Evolutionary conservation across 2,113 vertebrate genomes (phyloP), one percentile per base, ranked within the genome.

Genomic region (Aviceda subcristata): DNA sequence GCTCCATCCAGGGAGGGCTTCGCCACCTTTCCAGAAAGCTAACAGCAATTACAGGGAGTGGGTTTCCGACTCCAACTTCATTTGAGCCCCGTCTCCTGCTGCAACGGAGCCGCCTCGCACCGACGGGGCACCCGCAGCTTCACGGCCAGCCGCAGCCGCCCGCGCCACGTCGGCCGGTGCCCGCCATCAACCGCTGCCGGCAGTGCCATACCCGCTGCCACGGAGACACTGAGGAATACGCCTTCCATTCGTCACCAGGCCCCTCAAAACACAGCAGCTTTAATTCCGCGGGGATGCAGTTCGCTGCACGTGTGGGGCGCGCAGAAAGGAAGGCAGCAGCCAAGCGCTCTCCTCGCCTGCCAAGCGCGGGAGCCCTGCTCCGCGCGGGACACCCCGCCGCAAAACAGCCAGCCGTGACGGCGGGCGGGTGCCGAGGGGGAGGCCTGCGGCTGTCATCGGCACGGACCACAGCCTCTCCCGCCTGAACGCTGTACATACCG

Each of bases 301-400:
- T 20, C 2, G 5, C 60, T 20, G 68, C 22, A 1, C 29, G 5
- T 10, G 59, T 27, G 12, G 62, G 3, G 29, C 5, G 1, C 41
- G 4, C 46, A 18, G 55, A 15, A 15, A 23, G 39, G 50, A 59
- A n/a, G 73, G 43, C 48, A 30, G 43, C 51, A 45, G 86, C 30
- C 18, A 17, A 34, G 50, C 27, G 0, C 15, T 2, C 23, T 57
- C 66, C 55, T 43, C 0, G 2, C 55, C 48, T 32, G 45, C n/a
- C 8, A 32, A 19, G 48, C 6, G n/a, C n/a, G n/a, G n/a, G n/a
- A n/a, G n/a, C n/a, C 45, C 87, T 1, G 21, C 39, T 18, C 53
- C 0, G 0, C 0, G 1, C 1, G 20, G 32, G 64, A 71, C 41
- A 27, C 22, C 38, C 45, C 11, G 3, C 15, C 1, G 0, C 34